Conservation (phyloP, 2,113 vertebrate genomes). For the Sorex araneus region DNA sequence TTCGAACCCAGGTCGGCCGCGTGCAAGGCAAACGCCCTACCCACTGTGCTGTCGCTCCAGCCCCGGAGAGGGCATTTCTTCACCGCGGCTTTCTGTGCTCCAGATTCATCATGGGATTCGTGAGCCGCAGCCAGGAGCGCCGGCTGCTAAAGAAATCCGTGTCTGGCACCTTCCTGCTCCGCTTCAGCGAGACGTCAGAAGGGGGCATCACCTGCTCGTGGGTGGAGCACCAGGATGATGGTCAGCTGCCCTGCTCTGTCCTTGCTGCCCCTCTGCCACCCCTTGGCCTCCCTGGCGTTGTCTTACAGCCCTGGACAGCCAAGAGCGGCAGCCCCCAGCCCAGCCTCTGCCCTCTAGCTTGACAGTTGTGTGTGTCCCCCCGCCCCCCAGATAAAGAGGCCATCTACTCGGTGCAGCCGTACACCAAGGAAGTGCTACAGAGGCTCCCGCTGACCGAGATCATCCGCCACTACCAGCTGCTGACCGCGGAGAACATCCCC, state of each 20-base stretch:
- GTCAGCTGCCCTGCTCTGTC: constrained; percentile 81
- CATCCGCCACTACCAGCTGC: constrained; percentile 93
- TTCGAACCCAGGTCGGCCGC: too few species aligned
- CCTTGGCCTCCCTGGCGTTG: neutral
- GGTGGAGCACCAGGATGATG: constrained; percentile 91
- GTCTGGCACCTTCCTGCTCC: constrained; percentile 94
- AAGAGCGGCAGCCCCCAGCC: neutral
- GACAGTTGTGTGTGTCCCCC: too few species aligned
- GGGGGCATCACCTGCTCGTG: constrained; percentile 96
- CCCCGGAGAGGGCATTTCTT: neutral
- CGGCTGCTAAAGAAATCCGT: constrained; percentile 90
- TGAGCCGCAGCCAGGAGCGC: constrained; percentile 92
- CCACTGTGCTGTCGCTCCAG: too few species aligned
- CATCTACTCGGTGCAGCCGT: constrained; percentile 93
- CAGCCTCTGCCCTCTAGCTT: neutral
- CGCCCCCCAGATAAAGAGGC: constrained; percentile 81
- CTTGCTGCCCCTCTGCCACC: neutral
- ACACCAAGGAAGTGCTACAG: constrained; percentile 91
- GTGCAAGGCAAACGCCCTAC: too few species aligned
- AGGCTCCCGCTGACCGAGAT: constrained; percentile 95
- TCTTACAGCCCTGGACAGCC: neutral
- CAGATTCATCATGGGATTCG: constrained; percentile 96
- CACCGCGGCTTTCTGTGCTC: neutral
- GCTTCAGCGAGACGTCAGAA: constrained; percentile 94
- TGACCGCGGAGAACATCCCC: constrained; percentile 91